These are phyloP conservation scores for Piscicola geometra DNA, from an alignment of 2,888 invertebrate genomes.

Conservation along the genomic window DNA sequence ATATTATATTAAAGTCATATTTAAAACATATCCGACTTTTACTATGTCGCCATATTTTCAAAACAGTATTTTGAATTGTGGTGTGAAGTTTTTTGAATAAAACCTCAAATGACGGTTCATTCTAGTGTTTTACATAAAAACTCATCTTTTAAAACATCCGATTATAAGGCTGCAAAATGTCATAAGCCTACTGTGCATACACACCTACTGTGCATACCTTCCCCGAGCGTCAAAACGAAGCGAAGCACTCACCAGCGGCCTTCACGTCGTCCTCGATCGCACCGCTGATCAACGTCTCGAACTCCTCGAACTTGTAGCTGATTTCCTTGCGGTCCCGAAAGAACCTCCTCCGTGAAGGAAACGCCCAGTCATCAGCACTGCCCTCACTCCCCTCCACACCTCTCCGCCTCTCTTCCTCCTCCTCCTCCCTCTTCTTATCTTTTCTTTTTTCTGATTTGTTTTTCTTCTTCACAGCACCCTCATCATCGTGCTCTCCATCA, in stretches of 20 bases:
- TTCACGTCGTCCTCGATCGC: conserved; percentile 61
- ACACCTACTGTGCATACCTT: too few relatives aligned
- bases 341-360: conserved; percentile 57
- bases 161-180: too few relatives aligned
- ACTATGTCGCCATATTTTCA: too few relatives aligned
- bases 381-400: not conserved
- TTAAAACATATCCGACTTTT: too few relatives aligned
- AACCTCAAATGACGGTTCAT: too few relatives aligned
- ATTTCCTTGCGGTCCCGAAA: conserved; percentile 71
- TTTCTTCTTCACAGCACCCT: conserved; percentile 60
- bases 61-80: too few relatives aligned
- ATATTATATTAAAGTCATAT: too few relatives aligned
- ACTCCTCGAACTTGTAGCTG: conserved; percentile 77
- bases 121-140: too few relatives aligned
- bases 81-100: too few relatives aligned
- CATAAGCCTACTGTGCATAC: too few relatives aligned
- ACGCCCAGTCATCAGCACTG: conserved; percentile 39
- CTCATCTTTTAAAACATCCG: too few relatives aligned
- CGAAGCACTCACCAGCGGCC: conserved; percentile 26
- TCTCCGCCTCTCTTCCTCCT: conserved; percentile 33
- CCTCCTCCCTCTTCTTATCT: conserved; percentile 31
- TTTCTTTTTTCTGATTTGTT: conserved; percentile 13
- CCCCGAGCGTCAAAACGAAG: not conserved
- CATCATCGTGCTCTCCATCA: conserved; percentile 26
- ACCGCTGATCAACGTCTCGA: conserved; percentile 88